Evolutionary conservation across 2,888 invertebrate genomes (phyloP), one percentile per base, ranked within the genome.

Genomic region (Isoperla grammatica): DNA sequence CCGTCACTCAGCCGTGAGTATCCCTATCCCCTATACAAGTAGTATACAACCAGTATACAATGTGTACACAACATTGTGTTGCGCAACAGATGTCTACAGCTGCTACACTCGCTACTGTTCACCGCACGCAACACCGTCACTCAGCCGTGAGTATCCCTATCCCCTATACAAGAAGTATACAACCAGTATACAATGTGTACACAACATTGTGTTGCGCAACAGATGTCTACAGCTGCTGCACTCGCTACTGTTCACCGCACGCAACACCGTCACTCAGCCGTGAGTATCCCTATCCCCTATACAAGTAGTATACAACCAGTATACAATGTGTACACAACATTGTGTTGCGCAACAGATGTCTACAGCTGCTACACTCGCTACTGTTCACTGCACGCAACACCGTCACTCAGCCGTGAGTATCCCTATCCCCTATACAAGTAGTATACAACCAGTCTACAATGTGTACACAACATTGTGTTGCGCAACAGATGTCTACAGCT

Each of bases 281-380:
- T 78, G 70, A 69, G 70, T 66, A 12, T n/a, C n/a, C n/a, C n/a
- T n/a, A n/a, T n/a, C n/a, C n/a, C n/a, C n/a, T n/a, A n/a, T n/a
- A n/a, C n/a, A n/a, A n/a, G n/a, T n/a, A n/a, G n/a, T n/a, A n/a
- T n/a, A n/a, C n/a, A n/a, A n/a, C n/a, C n/a, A n/a, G n/a, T n/a
- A n/a, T n/a, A n/a, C n/a, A n/a, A n/a, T n/a, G n/a, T n/a, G n/a
- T n/a, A n/a, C n/a, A n/a, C 59, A 71, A 79, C 68, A 87, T 95
- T 61, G 81, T 91, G 58, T 74, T 95, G 59, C 79, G 95, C 59
- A 96, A 96, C 74, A 86, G 90, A 67, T 92, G 93, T 70, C 81
- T 96, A 23, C 83, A 84, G 65, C 79, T 94, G 13, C 73, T 94
- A 42, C 91, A 92, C 68, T 84, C 86, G 0, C 73, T 94, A 61